Evolutionary conservation across 2,888 invertebrate genomes (phyloP), one percentile per base, ranked within the genome.

Genomic region (Gasteruption jaculator): DNA sequence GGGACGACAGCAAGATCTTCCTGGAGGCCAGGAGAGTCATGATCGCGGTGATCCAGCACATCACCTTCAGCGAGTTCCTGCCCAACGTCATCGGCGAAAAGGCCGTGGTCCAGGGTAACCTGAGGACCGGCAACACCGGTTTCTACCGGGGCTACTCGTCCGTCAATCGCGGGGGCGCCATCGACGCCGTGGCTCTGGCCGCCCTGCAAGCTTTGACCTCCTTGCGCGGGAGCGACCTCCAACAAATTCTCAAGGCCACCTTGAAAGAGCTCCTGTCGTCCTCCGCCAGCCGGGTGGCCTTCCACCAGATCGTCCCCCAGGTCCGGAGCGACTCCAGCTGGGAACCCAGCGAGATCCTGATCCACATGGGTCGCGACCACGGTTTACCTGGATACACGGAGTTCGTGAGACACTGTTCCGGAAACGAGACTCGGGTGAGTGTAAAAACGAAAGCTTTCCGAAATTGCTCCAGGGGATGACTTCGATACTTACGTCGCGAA

Each of bases 91-190:
- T 91, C 31, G 88, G 87, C 43, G 78, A 85, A 75, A 76, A 80
- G 55, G 75, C 82, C 49, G 74, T 81, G 66, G 76, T 79, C 1
- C 77, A 82, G 52, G 76, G 80, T 0, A 80, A 81, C 46, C 63
- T 86, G 32, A 76, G 77, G 48, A 73, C 82, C 25, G 76, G 77
- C 14, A 74, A 79, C 0, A 80, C 82, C 24, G 89, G 89, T 14
- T 85, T 86, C 64, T 87, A 83, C 72, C 75, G 79, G 0, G 84
- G 84, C 36, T 92, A 92, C 66, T 89, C 91, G 1, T 91, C 91
- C 52, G 79, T 83, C 0, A 81, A 83, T 63, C 79, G 83, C 35
- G 86, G 86, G 1, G 91, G 90, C 1, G 79, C 86, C 5, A 85
- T 80, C 61, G 83, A 86, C 44, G 86, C 87, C 58, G 84, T 88